A percentile compares a stretch with the other conserved stretches of the same genome.
phyloP scores from a whole-genome alignment of 2,888 invertebrate genomes.

The Eilema sororculum region DNA sequence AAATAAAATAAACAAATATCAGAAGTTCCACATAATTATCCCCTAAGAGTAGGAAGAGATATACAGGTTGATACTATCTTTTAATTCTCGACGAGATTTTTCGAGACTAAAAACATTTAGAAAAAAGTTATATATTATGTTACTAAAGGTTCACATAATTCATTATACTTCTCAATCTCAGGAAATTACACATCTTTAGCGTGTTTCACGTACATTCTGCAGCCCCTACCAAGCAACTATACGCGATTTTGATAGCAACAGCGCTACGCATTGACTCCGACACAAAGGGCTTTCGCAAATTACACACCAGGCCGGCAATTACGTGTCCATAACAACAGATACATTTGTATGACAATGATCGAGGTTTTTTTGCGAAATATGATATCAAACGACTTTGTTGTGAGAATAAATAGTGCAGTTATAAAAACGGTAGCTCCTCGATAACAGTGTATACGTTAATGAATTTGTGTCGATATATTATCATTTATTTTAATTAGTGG shows the following conservation, averaged over 20 bases:
- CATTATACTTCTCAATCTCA: conserved; percentile 26
- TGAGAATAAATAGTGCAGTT: conserved; percentile 42
- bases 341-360: conserved; percentile 86
- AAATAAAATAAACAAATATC: no score
- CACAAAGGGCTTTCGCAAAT: conserved; percentile 79
- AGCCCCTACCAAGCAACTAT: conserved; percentile 53
- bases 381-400: conserved; percentile 65
- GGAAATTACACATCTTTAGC: conserved; percentile 29
- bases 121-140: not conserved
- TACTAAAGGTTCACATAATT: not conserved
- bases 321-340: conserved; percentile 80
- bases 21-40: no score
- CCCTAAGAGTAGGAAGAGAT: not conserved
- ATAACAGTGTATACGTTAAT: conserved; percentile 20
- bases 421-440: conserved; percentile 18
- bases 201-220: conserved; percentile 24
- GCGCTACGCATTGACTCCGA: conserved; percentile 64
- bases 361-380: conserved; percentile 76
- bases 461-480: conserved; percentile 25
- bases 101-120: no score
- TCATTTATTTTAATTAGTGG: conserved; percentile 27
- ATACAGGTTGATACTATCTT: no score
- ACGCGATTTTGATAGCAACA: conserved; percentile 65
- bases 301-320: conserved; percentile 81
- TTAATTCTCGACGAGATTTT: no score